Conservation (phyloP, 1,140 invertebrate genomes). For the Neotoxoptera formosana region DNA sequence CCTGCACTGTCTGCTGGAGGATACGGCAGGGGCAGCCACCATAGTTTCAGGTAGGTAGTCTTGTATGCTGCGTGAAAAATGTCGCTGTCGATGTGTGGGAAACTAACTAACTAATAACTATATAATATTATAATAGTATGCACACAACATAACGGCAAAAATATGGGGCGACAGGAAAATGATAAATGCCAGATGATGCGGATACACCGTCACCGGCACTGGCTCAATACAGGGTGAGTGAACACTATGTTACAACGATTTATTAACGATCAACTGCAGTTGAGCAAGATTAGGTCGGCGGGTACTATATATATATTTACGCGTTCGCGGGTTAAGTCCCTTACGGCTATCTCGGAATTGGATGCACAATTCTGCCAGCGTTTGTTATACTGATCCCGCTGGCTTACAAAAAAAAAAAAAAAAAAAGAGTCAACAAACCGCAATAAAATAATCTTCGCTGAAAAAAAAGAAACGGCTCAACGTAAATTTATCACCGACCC, state of each 20-base stretch:
- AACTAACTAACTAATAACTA: background rate
- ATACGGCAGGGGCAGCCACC: background rate
- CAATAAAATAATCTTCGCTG: background rate
- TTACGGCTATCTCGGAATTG: background rate
- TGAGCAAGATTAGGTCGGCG: background rate
- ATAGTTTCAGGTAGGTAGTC: background rate
- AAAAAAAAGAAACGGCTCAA: background rate
- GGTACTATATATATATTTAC: background rate
- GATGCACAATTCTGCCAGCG: background rate
- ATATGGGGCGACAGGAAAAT: background rate
- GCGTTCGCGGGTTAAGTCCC: background rate
- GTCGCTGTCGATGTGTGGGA: background rate
- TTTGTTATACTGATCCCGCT: background rate
- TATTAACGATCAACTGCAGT: constrained; percentile 7
- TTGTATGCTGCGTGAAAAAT: background rate
- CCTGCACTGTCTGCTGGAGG: no score
- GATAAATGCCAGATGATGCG: background rate
- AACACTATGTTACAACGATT: constrained; percentile 3
- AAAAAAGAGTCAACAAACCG: constrained; percentile 13
- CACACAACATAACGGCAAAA: background rate
- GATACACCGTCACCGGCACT: background rate
- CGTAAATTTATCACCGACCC: background rate
- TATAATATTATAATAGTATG: background rate
- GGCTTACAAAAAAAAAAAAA: background rate
- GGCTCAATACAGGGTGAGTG: background rate